A percentile compares a stretch with the other conserved stretches of the same genome.
phyloP scores from a whole-genome alignment of 2,113 vertebrate species.

The Sterna hirundo region DNA sequence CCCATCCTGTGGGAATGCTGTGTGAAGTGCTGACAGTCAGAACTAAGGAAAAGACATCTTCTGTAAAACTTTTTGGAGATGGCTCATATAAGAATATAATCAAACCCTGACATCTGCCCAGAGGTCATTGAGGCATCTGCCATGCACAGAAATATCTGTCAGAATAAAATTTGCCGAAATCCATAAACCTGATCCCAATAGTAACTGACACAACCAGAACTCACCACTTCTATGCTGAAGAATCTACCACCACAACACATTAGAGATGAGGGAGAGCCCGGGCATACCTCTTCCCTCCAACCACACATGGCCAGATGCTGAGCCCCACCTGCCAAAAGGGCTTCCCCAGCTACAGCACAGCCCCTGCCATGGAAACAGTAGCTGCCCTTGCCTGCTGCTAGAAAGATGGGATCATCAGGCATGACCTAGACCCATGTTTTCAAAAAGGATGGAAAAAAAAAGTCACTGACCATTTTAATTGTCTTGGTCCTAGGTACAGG shows the following conservation, averaged over 20 bases:
- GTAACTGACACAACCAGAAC: neutral
- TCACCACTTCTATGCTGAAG: neutral
- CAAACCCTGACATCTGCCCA: neutral
- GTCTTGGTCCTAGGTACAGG: neutral
- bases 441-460: neutral
- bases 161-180: neutral
- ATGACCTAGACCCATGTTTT: neutral
- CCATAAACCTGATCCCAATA: neutral
- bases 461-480: neutral
- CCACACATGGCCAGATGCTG: neutral
- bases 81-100: neutral
- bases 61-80: neutral
- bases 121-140: neutral
- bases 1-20: neutral
- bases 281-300: neutral
- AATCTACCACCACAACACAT: neutral
- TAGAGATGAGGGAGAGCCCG: neutral
- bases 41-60: neutral
- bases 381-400: neutral
- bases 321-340: neutral
- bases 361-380: neutral
- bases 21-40: neutral
- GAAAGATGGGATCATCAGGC: neutral
- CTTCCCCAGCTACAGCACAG: neutral
- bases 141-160: neutral